These are phyloP conservation scores for Acronicta aceris DNA, from an alignment of 2,888 invertebrate species.

Conservation along the genomic window DNA sequence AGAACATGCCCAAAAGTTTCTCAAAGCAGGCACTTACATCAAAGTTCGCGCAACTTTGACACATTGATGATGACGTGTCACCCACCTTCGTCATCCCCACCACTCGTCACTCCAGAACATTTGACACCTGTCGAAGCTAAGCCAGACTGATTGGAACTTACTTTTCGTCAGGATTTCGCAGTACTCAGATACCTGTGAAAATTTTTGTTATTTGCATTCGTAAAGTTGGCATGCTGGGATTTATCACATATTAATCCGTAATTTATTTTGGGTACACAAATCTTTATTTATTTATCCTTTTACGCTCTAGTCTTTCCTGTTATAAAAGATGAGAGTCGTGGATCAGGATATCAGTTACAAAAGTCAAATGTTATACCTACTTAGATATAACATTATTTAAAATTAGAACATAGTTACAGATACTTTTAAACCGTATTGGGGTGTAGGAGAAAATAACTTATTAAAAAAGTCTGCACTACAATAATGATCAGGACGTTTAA, in stretches of 20 bases:
- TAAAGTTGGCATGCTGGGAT: conserved; percentile 16
- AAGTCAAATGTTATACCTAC: no score
- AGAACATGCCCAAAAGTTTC: conserved; percentile 64
- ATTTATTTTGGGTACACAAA: conserved; percentile 12
- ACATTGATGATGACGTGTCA: conserved; percentile 79
- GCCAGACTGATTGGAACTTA: conserved; percentile 74
- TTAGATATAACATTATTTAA: no score
- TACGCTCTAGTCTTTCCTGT: not conserved
- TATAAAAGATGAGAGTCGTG: not conserved
- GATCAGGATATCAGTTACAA: no score
- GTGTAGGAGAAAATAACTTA: no score
- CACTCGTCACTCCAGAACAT: conserved; percentile 45
- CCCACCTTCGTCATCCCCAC: conserved; percentile 41
- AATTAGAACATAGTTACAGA: no score
- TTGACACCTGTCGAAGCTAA: conserved; percentile 78
- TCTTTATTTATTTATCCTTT: not conserved
- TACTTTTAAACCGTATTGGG: no score
- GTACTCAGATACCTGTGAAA: conserved; percentile 19
- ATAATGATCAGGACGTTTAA: not conserved
- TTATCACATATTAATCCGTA: conserved; percentile 20
- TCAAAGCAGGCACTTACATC: conserved; percentile 54
- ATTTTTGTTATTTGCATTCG: conserved; percentile 30
- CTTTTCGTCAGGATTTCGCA: conserved; percentile 43
- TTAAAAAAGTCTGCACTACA: no score
- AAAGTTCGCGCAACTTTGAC: conserved; percentile 73